phyloP scores from a whole-genome alignment of 2,113 vertebrate genomes.

The Natator depressus region DNA sequence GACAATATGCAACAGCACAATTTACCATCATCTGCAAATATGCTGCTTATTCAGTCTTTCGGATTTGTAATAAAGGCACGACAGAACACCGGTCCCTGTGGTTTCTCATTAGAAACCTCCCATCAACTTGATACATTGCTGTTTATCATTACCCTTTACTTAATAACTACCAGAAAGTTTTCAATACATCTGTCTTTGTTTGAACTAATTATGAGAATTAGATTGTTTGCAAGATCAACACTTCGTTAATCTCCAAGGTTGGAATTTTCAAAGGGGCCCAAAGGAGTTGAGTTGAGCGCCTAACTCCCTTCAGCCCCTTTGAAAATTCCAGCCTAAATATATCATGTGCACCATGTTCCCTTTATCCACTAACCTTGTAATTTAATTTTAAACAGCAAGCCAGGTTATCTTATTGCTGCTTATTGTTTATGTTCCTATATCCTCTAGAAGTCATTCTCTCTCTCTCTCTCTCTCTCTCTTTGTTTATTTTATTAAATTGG shows the following conservation, averaged over 20 bases:
- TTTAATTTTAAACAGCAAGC: neutral
- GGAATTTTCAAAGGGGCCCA: neutral
- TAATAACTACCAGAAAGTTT: constrained; percentile 30
- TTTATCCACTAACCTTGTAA: neutral
- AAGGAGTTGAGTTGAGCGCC: neutral
- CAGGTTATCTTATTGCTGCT: neutral
- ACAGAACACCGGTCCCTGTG: constrained; percentile 24
- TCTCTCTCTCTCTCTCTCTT: neutral
- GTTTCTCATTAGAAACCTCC: constrained; percentile 42
- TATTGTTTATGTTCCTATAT: neutral
- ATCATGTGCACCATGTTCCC: neutral
- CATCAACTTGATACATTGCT: constrained; percentile 43
- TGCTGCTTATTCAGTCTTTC: constrained; percentile 55
- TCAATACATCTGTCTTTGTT: neutral
- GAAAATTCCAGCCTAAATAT: neutral
- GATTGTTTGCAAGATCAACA: constrained; percentile 14
- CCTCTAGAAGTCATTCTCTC: neutral
- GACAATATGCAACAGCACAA: neutral
- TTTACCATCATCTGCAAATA: constrained; percentile 19
- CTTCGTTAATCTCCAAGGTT: constrained; percentile 1
- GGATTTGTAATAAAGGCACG: constrained; percentile 58
- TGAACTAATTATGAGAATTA: neutral
- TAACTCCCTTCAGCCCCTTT: neutral
- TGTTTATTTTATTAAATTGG: neutral
- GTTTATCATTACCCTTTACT: constrained; percentile 34